Evolutionary conservation across 2,888 invertebrate species (phyloP).

Genomic region (Uloborus plumipes): DNA sequence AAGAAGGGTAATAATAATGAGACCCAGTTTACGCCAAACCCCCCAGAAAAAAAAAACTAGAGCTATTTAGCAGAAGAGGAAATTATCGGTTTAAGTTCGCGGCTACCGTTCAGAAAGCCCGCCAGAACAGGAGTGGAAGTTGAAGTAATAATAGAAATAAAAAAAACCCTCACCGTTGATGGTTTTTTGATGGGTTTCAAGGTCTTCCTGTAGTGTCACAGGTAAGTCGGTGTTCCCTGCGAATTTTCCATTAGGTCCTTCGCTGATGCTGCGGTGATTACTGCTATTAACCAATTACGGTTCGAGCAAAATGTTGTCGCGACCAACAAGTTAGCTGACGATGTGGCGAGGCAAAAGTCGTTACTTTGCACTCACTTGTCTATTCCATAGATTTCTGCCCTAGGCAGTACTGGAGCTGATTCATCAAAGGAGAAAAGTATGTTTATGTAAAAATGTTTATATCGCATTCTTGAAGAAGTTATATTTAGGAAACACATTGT

Average conservation of each 20-base stretch:
- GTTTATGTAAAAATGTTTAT: too few species aligned
- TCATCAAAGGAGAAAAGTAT: too few species aligned
- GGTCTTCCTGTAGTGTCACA: conserved; percentile 29
- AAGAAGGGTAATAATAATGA: conserved; percentile 35
- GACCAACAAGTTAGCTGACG: conserved; percentile 52
- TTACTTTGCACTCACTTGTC: background rate
- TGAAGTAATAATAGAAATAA: conserved; percentile 9
- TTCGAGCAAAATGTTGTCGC: conserved; percentile 37
- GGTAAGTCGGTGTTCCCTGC: conserved; percentile 21
- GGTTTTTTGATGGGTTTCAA: conserved; percentile 58
- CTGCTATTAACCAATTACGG: conserved; percentile 61
- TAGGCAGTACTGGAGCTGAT: too few species aligned
- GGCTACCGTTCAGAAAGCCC: conserved; percentile 35
- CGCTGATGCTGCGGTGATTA: conserved; percentile 57
- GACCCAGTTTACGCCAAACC: conserved; percentile 44
- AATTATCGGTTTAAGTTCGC: conserved; percentile 57
- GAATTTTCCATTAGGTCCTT: conserved; percentile 55
- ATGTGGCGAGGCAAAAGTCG: conserved; percentile 8
- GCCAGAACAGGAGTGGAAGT: conserved; percentile 23
- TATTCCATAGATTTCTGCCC: too few species aligned
- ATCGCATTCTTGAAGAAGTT: too few species aligned
- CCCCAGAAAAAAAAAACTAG: conserved; percentile 25
- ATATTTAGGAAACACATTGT: too few species aligned
- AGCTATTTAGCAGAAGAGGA: conserved; percentile 53
- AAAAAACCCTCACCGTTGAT: conserved; percentile 23